Conservation (phyloP, 1,140 invertebrate species). For the Pectinophora gossypiella region DNA sequence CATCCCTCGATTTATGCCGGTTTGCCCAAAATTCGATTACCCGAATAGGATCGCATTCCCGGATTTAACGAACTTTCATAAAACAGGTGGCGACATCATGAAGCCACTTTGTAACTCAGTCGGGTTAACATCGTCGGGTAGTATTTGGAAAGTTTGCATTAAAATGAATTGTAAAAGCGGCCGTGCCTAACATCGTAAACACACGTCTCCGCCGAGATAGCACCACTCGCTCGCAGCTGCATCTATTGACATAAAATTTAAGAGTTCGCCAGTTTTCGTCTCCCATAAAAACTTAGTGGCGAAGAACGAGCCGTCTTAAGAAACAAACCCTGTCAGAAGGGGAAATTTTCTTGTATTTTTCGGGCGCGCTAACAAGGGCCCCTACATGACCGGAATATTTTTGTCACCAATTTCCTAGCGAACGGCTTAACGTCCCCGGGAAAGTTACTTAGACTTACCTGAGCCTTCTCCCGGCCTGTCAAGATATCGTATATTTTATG, state of each 20-base stretch:
- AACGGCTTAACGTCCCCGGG: conserved; percentile 48
- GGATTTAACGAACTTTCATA: not conserved
- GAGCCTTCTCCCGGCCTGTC: conserved; percentile 35
- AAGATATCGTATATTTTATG: conserved; percentile 52
- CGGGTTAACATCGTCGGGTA: conserved; percentile 9
- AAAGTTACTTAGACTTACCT: conserved; percentile 57
- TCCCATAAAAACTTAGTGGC: conserved; percentile 33
- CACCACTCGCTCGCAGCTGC: conserved; percentile 17
- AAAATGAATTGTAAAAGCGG: not conserved
- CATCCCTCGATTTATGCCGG: conserved; percentile 13
- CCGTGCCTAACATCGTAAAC: conserved; percentile 2
- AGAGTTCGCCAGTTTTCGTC: conserved; percentile 27
- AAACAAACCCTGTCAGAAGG: conserved; percentile 43
- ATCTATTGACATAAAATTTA: conserved; percentile 33
- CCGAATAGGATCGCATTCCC: not conserved
- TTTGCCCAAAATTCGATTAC: conserved; percentile 16
- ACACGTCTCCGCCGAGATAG: not conserved
- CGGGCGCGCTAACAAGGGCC: conserved; percentile 55
- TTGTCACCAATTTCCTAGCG: conserved; percentile 58
- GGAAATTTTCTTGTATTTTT: conserved; percentile 51
- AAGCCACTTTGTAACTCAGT: not conserved
- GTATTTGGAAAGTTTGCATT: conserved; percentile 5
- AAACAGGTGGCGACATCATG: not conserved
- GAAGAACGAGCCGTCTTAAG: conserved; percentile 28
- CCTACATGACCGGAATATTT: conserved; percentile 68